Conservation (phyloP, 2,888 invertebrate species). For the Hemaris fuciformis region DNA sequence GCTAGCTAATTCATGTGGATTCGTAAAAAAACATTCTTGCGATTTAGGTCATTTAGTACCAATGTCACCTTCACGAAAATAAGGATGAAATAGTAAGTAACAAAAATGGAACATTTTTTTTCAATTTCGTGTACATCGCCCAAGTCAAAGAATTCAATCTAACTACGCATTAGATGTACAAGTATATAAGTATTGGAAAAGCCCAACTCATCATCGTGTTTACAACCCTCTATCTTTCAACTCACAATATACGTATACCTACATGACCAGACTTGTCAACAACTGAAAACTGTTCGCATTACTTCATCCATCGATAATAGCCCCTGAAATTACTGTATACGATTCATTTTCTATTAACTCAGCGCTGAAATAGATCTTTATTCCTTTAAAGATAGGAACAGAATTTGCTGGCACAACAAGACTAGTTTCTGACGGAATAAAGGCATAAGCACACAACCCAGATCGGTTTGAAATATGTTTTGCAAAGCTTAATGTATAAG, state of each 20-base stretch:
- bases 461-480: constrained; percentile 14
- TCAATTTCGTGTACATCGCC: not conserved
- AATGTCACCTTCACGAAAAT: not conserved
- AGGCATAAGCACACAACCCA: constrained; percentile 22
- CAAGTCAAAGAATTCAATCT: not conserved
- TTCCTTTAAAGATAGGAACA: constrained; percentile 75
- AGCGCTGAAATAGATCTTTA: constrained; percentile 76
- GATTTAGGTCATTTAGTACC: too few relatives aligned
- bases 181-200: constrained; percentile 23
- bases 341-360: constrained; percentile 71
- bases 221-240: constrained; percentile 47
- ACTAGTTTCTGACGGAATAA: constrained; percentile 26
- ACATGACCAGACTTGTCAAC: constrained; percentile 49
- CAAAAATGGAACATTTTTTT: not conserved
- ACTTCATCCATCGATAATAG: constrained; percentile 44
- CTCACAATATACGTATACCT: constrained; percentile 33
- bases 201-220: constrained; percentile 50
- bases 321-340: constrained; percentile 59
- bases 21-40: too few relatives aligned
- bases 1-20: too few relatives aligned
- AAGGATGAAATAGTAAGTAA: not conserved
- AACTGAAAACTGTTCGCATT: constrained; percentile 48
- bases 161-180: constrained; percentile 9
- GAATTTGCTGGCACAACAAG: constrained; percentile 78
- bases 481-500: not conserved